Evolutionary conservation across 1,140 invertebrate genomes (phyloP).

Genomic region (Asobara japonica): DNA sequence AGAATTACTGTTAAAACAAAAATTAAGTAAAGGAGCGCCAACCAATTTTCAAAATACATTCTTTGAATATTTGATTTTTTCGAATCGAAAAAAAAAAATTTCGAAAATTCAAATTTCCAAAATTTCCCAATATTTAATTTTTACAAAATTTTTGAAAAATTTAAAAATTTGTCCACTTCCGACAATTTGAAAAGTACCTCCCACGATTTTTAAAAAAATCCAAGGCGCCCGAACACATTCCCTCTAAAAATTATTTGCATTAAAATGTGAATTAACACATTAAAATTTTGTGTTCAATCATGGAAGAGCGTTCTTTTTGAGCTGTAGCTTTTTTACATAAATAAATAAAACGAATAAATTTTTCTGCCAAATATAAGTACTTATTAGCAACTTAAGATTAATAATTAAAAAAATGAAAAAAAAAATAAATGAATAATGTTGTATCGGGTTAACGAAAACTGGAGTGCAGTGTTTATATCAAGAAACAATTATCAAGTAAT

Average conservation of each 20-base stretch:
- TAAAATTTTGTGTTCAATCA: conserved; percentile 25
- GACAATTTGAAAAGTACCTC: too few species aligned
- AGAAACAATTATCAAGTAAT: conserved; percentile 32
- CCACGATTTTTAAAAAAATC: too few species aligned
- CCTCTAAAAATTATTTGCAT: too few species aligned
- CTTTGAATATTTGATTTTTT: too few species aligned
- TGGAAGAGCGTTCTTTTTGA: conserved; percentile 45
- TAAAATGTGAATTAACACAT: not conserved
- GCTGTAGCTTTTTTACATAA: conserved; percentile 67
- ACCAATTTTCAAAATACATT: too few species aligned
- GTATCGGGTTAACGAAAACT: conserved; percentile 21
- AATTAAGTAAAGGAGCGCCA: too few species aligned
- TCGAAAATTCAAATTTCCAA: too few species aligned
- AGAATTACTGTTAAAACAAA: not conserved
- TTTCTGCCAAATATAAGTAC: conserved; percentile 67
- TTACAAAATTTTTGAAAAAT: too few species aligned
- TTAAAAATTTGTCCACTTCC: too few species aligned
- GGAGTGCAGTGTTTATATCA: conserved; percentile 43
- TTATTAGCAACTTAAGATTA: conserved; percentile 60
- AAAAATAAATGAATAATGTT: conserved; percentile 22
- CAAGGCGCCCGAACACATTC: too few species aligned
- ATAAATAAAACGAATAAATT: conserved; percentile 27
- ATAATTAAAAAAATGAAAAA: conserved; percentile 24
- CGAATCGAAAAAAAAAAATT: too few species aligned
- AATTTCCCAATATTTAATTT: too few species aligned